Evolutionary conservation across 1,140 invertebrate genomes (phyloP), one percentile per base, ranked within the genome.

Genomic region (Xylocopa sonorina): DNA sequence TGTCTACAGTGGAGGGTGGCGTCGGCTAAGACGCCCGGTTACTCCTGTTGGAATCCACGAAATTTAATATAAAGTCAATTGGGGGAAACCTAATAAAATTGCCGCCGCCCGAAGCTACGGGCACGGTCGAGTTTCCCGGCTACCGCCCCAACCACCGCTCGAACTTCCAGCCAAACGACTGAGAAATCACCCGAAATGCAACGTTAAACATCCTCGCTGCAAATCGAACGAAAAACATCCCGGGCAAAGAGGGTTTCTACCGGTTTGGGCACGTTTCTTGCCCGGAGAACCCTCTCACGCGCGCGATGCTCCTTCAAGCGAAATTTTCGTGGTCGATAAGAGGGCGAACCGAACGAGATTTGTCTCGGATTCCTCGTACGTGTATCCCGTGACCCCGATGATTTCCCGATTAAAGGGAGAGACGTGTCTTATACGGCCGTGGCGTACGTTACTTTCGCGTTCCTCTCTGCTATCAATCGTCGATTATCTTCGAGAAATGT

Each of bases 11-110:
- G n/a, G n/a, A n/a, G n/a, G 51, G 29, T 57, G 66, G 78, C 57
- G 34, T 58, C 51, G 80, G 74, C 62, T 84, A 80, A 86, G 80
- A 69, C 55, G 73, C 55, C n/a, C 74, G 78, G 84, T 48, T 73
- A 64, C 75, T 89, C 90, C 85, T 88, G 60, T 71, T 89, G 86
- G 90, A 90, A 88, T 90, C 88, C 88, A 89, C 84, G 85, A 92
- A 92, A 92, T 91, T 92, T 92, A 92, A 92, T 92, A 92, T 90
- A 89, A 87, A 92, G 88, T 88, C 90, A 91, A 91, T 92, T 92
- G 90, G 86, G 91, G 88, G 88, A 90, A 91, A 91, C 88, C 87
- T 92, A 92, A 91, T 92, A 92, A 92, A 91, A 92, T 91, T 89
- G 90, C 87, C 87, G 78, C 84, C 86, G 86, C 89, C 89, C 76